Evolutionary conservation across 2,888 invertebrate genomes (phyloP), one percentile per base, ranked within the genome.

Genomic region (Oligia latruncula): DNA sequence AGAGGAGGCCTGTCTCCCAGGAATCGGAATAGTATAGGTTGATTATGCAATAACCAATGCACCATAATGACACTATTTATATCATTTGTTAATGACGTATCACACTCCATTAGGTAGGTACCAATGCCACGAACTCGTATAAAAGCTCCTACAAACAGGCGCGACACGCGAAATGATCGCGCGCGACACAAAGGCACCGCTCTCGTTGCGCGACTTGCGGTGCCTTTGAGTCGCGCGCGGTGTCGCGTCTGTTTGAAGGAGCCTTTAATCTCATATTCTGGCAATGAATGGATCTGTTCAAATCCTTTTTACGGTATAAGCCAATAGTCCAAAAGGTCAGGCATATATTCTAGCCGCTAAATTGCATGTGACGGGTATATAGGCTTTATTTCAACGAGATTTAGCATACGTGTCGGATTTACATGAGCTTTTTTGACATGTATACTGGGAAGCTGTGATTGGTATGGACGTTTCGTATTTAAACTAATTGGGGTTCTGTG

Each of bases 291-390:
- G 4, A 40, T 68, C 40, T 40, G 4, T n/a, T 55, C 13, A 77
- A 85, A 75, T 75, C 85, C 79, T 58, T 23, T 73, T 67, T n/a
- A 52, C 43, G 15, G 40, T 23, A n/a, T 46, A 2, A 71, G 73
- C 66, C 68, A 29, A 78, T 62, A 60, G 17, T 40, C n/a, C 13
- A 0, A 73, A 76, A 83, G 62, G 84, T 84, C 81, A 71, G 43
- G 40, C n/a, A 17, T 52, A 49, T 66, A 71, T 64, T 73, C n/a
- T 64, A 77, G 71, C 74, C 46, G 15, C 71, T 65, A 17, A 72
- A 85, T 74, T 65, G 29, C 29, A 67, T 52, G 35, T 55, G 55
- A 23, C 62, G 29, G 55, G 5, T 15, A 15, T 71, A 3, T 20
- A 73, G 58, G 67, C 40, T 75, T 67, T 58, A 40, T 40, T 13